Evolutionary conservation across 2,113 vertebrate species (phyloP), one percentile per base, ranked within the genome.

Genomic region (Pseudopipra pipra): DNA sequence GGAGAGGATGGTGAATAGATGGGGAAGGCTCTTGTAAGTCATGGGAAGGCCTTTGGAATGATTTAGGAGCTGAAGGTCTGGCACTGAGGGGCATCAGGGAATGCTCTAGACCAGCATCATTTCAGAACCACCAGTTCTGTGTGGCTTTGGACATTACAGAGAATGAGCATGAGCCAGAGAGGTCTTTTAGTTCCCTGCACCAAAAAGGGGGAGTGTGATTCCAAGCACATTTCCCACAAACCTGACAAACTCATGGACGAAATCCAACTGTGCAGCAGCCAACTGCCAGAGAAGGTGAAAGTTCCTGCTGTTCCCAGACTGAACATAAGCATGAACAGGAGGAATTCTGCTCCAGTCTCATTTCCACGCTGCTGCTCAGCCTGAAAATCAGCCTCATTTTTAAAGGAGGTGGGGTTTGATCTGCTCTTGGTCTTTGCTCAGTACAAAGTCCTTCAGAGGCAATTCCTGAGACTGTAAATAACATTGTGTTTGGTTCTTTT

Each of bases 281-380:
- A 88, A 47, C 63, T 87, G 56, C 31, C 70, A 59, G 55, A 39
- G 58, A 89, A 88, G 54, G 72, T 85, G 72, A 93, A 87, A 76
- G 15, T 20, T 88, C 89, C 95, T 93, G 93, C 94, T 94, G 81
- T 89, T 97, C 94, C 85, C 90, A 97, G 90, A 72, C 89, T 52
- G 90, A 96, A 86, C 96, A 94, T 93, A 95, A 90, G 89, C 4
- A 21, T 44, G 67, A 97, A 46, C 93, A 82, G 96, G 61, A 61
- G 97, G 96, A 66, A 90, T 62, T 70, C 95, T 83, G 84, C 94
- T 90, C 77, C 51, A 76, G 92, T 85, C 83, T 68, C 75, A 43
- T 76, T 68, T 81, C 61, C 35, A 67, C 31, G 12, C 39, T 86
- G 65, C 74, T 70, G 66, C 63, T 90, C 75, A 85, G 49, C 63